Conservation (phyloP, 2,888 invertebrate species). For the Drosophila fungiperda region DNA sequence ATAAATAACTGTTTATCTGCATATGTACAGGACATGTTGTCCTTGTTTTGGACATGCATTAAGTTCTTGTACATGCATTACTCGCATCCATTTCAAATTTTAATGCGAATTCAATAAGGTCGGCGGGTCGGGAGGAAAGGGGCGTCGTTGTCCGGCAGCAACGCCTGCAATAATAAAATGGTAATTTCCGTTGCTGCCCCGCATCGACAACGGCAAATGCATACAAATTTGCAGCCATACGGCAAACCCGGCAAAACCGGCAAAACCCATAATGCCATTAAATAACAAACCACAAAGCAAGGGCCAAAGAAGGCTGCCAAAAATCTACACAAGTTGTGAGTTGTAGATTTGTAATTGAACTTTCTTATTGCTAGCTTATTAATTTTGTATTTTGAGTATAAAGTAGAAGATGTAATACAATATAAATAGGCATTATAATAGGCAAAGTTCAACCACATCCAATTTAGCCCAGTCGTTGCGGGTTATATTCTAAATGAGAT, state of each 20-base stretch:
- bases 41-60: slow-evolving; percentile 35
- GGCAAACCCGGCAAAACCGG: slow-evolving; percentile 47
- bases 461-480: background rate
- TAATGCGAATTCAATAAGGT: slow-evolving; percentile 74
- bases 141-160: slow-evolving; percentile 6
- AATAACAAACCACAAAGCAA: slow-evolving; percentile 62
- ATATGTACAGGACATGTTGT: slow-evolving; percentile 16
- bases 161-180: slow-evolving; percentile 76
- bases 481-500: background rate
- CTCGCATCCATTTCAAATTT: slow-evolving; percentile 74
- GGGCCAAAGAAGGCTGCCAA: slow-evolving; percentile 19
- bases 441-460: background rate
- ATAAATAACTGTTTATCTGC: slow-evolving; percentile 53
- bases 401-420: background rate
- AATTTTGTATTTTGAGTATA: background rate
- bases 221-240: slow-evolving; percentile 73
- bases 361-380: background rate
- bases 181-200: slow-evolving; percentile 69
- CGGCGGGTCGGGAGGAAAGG: slow-evolving; percentile 32
- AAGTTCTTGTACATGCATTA: slow-evolving; percentile 48
- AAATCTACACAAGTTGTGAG: slow-evolving; percentile 34
- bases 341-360: slow-evolving; percentile 12
- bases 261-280: slow-evolving; percentile 60
- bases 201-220: slow-evolving; percentile 43
- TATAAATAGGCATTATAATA: background rate